These are phyloP conservation scores for Drosophila peninsularis DNA, from an alignment of 2,888 invertebrate genomes.

Conservation along the genomic window DNA sequence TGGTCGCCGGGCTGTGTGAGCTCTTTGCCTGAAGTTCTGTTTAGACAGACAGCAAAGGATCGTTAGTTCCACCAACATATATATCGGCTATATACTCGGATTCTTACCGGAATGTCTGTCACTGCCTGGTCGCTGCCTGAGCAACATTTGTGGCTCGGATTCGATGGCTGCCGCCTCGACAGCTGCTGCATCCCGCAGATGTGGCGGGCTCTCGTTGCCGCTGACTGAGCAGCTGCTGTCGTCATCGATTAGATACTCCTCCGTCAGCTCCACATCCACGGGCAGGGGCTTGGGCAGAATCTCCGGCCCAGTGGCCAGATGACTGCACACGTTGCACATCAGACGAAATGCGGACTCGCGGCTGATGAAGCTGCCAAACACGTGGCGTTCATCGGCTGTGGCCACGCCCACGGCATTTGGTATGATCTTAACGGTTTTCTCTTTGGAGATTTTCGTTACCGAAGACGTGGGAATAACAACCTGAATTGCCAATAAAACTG, in stretches of 20 bases:
- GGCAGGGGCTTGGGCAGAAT: slow-evolving; percentile 80
- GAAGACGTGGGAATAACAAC: slow-evolving; percentile 94
- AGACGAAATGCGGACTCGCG: slow-evolving; percentile 94
- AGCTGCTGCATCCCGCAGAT: slow-evolving; percentile 40
- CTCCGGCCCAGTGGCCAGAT: slow-evolving; percentile 82
- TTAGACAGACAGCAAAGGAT: neutral
- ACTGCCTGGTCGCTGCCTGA: slow-evolving; percentile 39
- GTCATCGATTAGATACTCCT: slow-evolving; percentile 85
- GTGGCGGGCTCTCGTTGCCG: slow-evolving; percentile 85
- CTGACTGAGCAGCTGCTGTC: slow-evolving; percentile 86
- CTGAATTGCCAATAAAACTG: slow-evolving; percentile 73
- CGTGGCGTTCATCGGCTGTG: slow-evolving; percentile 93
- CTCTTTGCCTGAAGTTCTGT: slow-evolving; percentile 51
- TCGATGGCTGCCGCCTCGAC: slow-evolving; percentile 40
- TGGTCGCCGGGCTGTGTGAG: slow-evolving; percentile 22
- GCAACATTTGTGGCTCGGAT: slow-evolving; percentile 36
- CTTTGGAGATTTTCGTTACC: slow-evolving; percentile 94
- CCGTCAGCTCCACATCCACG: slow-evolving; percentile 80
- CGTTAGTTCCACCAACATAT: neutral
- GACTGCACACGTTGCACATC: slow-evolving; percentile 94
- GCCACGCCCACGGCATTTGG: slow-evolving; percentile 95
- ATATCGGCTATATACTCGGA: neutral
- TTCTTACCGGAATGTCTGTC: slow-evolving; percentile 71
- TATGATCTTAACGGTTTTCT: slow-evolving; percentile 96
- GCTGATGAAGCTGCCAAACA: slow-evolving; percentile 95